phyloP scores from a whole-genome alignment of 2,113 vertebrate genomes.

The Grantiella picta region DNA sequence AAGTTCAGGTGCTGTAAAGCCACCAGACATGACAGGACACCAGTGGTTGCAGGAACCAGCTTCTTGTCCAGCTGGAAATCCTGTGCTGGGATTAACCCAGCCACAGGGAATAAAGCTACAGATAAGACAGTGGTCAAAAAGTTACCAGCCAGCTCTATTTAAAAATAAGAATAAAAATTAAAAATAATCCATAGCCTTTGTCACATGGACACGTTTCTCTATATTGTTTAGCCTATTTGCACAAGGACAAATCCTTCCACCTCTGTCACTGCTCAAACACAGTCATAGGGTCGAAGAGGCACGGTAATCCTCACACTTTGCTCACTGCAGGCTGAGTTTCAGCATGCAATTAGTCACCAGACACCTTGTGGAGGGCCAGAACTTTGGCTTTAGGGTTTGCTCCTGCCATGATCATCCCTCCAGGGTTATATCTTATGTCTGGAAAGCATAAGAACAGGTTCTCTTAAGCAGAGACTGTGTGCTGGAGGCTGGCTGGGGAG shows the following conservation, averaged over 20 bases:
- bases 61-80: background rate
- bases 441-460: background rate
- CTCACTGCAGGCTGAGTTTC: background rate
- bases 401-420: background rate
- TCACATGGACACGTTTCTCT: background rate
- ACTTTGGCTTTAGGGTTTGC: background rate
- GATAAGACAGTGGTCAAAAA: background rate
- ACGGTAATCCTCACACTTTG: background rate
- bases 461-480: no score
- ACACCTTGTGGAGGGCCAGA: background rate
- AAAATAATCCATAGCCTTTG: background rate
- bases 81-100: background rate
- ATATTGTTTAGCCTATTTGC: background rate
- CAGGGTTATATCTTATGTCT: fast-evolving
- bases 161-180: background rate
- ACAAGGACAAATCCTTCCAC: background rate
- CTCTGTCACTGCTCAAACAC: background rate
- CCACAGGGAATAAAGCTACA: background rate
- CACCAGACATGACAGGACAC: background rate
- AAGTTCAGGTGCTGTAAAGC: background rate
- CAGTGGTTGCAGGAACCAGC: background rate
- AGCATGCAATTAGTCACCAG: background rate
- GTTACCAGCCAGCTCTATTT: background rate
- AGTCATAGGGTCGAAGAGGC: background rate
- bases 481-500: background rate